Evolutionary conservation across 2,797 vertebrate species (phyloP), one percentile per base, ranked within the genome.

Genomic region (Sebastiscus tertius): DNA sequence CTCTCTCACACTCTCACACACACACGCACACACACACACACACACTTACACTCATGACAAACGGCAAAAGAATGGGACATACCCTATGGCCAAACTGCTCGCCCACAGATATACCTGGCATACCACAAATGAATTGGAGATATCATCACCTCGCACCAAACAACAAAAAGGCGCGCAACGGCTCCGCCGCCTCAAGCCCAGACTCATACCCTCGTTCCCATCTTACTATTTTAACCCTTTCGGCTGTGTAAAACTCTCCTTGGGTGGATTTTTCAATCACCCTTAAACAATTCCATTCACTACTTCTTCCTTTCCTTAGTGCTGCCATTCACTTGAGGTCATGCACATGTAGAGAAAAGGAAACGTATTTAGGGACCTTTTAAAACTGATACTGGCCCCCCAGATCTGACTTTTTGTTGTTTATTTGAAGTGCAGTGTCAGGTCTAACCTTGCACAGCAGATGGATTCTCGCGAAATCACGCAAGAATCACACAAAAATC

Each of bases 1-100:
- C 81, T 31, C 74, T 70, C 61, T 69, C 75, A 79, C 36, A 39
- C 55, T 63, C 56, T 59, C 55, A 55, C 66, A 72, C 70, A 62
- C 55, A 62, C 68, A 27, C 63, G 34, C 55, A 14, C 66, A 73
- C 60, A 34, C 60, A 36, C 60, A 36, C 61, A 26, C 65, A 62
- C 49, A 64, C 73, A 56, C 56, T 34, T 16, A 82, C 75, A 71
- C 54, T 46, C 18, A 62, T 84, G 82, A 90, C 76, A 85, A 83
- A 92, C 6, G 6, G 65, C 27, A 16, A 74, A 89, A 83, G 75
- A 88, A 88, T 88, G 77, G 82, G 74, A 83, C 55, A 67, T 89
- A 88, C 67, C 87, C 80, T 76, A 33, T 88, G 81, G 86, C 77
- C 81, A 77, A 82, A 73, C 34, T 31, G 31, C 69, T 72, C 34